Base-by-base conservation (phyloP, 2,113 vertebrate genomes). In the Coptodon rendalli region DNA sequence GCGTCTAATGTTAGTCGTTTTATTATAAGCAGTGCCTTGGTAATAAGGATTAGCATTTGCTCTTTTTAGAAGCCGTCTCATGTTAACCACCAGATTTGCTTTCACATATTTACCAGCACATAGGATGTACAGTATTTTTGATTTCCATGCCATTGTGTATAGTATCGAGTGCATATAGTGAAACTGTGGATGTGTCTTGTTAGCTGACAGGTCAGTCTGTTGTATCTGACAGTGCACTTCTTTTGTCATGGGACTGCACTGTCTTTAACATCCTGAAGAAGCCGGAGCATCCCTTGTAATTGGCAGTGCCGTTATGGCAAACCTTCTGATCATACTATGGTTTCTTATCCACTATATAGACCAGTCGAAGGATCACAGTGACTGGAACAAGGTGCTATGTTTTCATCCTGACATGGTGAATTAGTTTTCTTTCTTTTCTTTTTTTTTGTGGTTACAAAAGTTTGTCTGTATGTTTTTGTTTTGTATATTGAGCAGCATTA, bases 331-430 rank as follows among this genome's bases (percentile, higher is more conserved):
- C 79, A 82, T 87, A 71, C 89, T 53, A n/a, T 82, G n/a, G 79
- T 87, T 92, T 95, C 54, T 82, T 88, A 89, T 87, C 84, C 86
- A 93, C 90, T 66, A 66, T 94, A 91, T 36, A 89, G 86, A 84
- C 95, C 96, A 94, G 96, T 96, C 94, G 4, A 79, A 86, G 24
- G 56, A 83, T 53, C 88, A 94, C 91, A 92, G 66, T 59, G 91
- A 94, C 95, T 95, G 95, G 94, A 91, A 91, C 90, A 92, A 92
- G 96, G 96, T 97, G 96, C 96, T 97, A 96, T 78, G 92, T 94
- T 95, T 94, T 95, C 93, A 92, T 91, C 87, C 87, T 85, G 84
- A 91, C 83, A 43, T 92, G 84, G 92, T 94, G 80, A 93, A 85
- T 90, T 82, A 79, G 59, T 95, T 93, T 93, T 82, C 84, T 61